A percentile compares a stretch with the other conserved stretches of the same genome.
These are phyloP conservation scores for Dendrocincla tyrannina DNA, from an alignment of 2,797 vertebrate species.

Conservation along the genomic window DNA sequence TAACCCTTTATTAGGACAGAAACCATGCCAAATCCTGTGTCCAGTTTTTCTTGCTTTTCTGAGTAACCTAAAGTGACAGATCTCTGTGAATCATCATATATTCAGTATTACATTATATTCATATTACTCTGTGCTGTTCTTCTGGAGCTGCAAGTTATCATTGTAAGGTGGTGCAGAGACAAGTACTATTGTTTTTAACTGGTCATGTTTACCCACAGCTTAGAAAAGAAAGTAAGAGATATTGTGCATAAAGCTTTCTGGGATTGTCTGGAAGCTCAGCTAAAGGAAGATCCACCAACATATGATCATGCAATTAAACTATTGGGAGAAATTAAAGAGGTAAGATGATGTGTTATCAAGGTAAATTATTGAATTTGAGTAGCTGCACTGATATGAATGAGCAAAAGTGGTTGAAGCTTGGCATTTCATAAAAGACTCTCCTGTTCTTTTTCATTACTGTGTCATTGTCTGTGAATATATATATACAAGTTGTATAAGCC, in stretches of 20 bases:
- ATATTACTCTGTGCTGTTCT: not conserved
- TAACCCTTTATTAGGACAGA: not conserved
- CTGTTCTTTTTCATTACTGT: not conserved
- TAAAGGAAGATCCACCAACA: conserved; percentile 88
- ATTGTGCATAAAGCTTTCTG: conserved; percentile 97
- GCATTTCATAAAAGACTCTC: not conserved
- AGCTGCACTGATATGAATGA: not conserved
- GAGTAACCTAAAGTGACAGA: not conserved
- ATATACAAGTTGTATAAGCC: not conserved
- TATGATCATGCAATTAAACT: conserved; percentile 92
- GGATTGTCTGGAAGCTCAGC: conserved; percentile 90
- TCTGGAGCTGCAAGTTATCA: not conserved
- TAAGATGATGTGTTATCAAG: conserved; percentile 54
- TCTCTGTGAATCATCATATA: not conserved
- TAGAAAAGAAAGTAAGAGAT: conserved; percentile 91
- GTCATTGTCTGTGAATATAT: not conserved
- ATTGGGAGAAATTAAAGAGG: conserved; percentile 94
- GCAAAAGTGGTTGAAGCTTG: not conserved
- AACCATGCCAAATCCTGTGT: not conserved
- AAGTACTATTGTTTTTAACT: not conserved
- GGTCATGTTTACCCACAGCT: conserved; percentile 73
- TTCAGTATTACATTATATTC: not conserved
- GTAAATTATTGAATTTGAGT: not conserved
- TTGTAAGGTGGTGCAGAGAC: not conserved
- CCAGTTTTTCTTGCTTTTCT: not conserved